Evolutionary conservation across 2,797 vertebrate species (phyloP).

Genomic region (Spheniscus humboldti): DNA sequence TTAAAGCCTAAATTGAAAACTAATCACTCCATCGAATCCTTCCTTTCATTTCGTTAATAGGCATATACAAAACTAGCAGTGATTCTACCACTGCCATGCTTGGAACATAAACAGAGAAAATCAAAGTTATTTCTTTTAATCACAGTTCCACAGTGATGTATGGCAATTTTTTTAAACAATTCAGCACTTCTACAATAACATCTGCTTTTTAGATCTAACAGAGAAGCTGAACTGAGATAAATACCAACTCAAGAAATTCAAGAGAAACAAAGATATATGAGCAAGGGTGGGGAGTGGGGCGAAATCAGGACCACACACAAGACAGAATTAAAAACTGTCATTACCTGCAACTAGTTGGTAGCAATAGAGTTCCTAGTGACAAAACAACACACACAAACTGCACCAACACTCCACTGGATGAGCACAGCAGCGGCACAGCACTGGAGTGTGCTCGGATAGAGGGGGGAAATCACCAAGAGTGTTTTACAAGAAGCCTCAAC

Average conservation of each 20-base stretch:
- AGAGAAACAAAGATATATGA: background rate
- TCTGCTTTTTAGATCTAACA: background rate
- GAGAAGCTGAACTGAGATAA: background rate
- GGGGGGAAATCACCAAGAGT: fast-evolving
- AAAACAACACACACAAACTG: background rate
- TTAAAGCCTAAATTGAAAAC: slow-evolving; percentile 54
- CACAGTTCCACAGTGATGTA: background rate
- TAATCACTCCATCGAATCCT: slow-evolving; percentile 50
- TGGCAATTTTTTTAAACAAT: background rate
- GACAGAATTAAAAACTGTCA: background rate
- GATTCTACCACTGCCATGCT: background rate
- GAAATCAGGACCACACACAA: background rate
- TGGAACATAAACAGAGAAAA: slow-evolving; percentile 19
- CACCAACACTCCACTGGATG: background rate
- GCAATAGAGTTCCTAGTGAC: background rate
- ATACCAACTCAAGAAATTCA: background rate
- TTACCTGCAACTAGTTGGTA: background rate
- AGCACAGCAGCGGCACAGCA: background rate
- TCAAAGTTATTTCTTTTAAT: slow-evolving; percentile 19
- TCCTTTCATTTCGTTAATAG: slow-evolving; percentile 46
- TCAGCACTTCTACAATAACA: background rate
- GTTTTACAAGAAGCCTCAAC: background rate
- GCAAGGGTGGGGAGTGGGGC: fast-evolving
- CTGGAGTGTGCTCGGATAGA: background rate
- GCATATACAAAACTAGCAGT: background rate